These are phyloP conservation scores for Eretmocerus hayati DNA, from an alignment of 2,888 invertebrate genomes.

Conservation along the genomic window DNA sequence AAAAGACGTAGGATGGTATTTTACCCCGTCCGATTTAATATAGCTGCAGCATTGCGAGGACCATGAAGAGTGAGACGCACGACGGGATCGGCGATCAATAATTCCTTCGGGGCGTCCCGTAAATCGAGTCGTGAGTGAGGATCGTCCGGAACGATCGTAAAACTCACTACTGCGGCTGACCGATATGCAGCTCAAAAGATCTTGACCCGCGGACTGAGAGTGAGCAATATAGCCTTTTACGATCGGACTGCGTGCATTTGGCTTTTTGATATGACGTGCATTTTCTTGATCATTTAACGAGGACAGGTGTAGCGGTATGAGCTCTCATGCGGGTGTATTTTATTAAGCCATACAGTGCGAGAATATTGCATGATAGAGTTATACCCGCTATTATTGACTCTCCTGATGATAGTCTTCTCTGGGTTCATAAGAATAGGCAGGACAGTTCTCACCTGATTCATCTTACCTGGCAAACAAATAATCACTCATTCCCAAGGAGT, in stretches of 20 bases:
- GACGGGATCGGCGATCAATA: slow-evolving; percentile 19
- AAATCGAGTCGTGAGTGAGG: slow-evolving; percentile 16
- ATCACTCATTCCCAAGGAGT: too few relatives aligned
- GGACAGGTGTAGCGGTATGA: slow-evolving; percentile 19
- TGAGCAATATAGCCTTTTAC: slow-evolving; percentile 31
- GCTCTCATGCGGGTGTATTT: too few relatives aligned
- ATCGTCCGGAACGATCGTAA: slow-evolving; percentile 14
- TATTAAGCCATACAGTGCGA: too few relatives aligned
- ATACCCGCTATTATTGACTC: too few relatives aligned
- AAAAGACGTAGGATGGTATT: too few relatives aligned
- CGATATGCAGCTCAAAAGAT: not conserved
- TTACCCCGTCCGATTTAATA: too few relatives aligned
- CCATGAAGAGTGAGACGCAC: slow-evolving; percentile 19
- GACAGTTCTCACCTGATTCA: too few relatives aligned
- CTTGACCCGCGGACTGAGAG: slow-evolving; percentile 4
- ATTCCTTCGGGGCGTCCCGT: slow-evolving; percentile 19
- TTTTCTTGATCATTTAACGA: slow-evolving; percentile 34
- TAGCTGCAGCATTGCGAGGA: too few relatives aligned
- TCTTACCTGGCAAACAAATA: too few relatives aligned
- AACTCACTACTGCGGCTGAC: not conserved
- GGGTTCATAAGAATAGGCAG: too few relatives aligned
- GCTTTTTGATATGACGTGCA: slow-evolving; percentile 28
- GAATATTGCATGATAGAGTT: too few relatives aligned
- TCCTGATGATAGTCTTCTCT: too few relatives aligned
- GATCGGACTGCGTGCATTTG: slow-evolving; percentile 26